Percentiles rank a stretch among this genome's conserved stretches.
These are phyloP conservation scores for Uria aalge DNA, from an alignment of 2,113 vertebrate species.

Conservation along the genomic window DNA sequence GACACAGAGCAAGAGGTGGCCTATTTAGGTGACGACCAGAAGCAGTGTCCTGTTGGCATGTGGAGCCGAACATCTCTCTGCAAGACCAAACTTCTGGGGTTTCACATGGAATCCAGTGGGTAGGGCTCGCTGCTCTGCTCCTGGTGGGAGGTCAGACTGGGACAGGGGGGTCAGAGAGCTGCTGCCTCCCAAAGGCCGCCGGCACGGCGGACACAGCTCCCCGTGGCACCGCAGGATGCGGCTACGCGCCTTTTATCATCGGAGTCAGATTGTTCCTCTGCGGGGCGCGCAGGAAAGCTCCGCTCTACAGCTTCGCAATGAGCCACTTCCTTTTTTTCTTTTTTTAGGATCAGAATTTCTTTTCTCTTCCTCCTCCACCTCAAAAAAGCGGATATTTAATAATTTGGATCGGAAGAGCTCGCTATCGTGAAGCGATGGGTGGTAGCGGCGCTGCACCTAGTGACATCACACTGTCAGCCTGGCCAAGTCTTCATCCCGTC, in stretches of 20 bases:
- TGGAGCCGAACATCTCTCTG: not conserved
- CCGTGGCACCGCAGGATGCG: not conserved
- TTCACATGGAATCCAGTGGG: not conserved
- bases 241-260: not conserved
- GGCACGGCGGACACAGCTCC: rapidly evolving
- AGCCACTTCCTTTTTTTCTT: slow-evolving; percentile 33
- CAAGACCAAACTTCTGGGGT: not conserved
- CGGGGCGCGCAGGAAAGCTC: not conserved
- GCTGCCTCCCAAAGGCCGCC: rapidly evolving
- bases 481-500: not conserved
- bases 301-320: not conserved
- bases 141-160: not conserved
- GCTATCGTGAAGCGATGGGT: slow-evolving; percentile 27
- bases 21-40: not conserved
- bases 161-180: not conserved
- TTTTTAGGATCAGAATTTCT: slow-evolving; percentile 34
- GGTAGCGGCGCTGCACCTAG: slow-evolving; percentile 23
- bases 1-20: not conserved
- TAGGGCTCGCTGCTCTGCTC: not conserved
- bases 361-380: slow-evolving; percentile 57
- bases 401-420: slow-evolving; percentile 4
- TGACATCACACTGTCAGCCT: not conserved
- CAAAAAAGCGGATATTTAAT: slow-evolving; percentile 47
- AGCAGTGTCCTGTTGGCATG: not conserved
- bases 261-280: not conserved